These are phyloP conservation scores for Hartigia nigra DNA, from an alignment of 2,888 invertebrate genomes.

Conservation along the genomic window DNA sequence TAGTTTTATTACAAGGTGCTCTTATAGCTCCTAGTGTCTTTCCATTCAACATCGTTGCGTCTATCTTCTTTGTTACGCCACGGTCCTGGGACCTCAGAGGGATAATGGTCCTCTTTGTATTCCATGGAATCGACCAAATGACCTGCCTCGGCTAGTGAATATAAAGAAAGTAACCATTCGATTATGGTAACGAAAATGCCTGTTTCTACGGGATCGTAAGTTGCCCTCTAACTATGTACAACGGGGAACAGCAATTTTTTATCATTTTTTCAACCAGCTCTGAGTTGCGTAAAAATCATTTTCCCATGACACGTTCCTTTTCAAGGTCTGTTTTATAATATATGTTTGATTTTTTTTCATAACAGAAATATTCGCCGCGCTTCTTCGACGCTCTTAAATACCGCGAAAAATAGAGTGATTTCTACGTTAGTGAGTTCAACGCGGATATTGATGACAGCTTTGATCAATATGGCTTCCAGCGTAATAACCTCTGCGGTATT, in stretches of 20 bases:
- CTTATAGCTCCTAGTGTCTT: background rate
- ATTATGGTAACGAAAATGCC: background rate
- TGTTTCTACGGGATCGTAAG: background rate
- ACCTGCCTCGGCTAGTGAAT: background rate
- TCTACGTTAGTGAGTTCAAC: conserved; percentile 31
- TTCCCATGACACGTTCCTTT: background rate
- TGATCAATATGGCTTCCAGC: conserved; percentile 36
- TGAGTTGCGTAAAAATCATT: background rate
- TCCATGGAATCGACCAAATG: background rate
- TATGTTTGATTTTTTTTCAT: background rate
- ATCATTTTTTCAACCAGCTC: background rate
- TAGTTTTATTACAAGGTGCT: background rate
- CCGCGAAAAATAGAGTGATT: conserved; percentile 33
- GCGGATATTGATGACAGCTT: conserved; percentile 27
- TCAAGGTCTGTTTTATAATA: background rate
- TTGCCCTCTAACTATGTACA: background rate
- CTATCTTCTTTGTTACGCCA: background rate
- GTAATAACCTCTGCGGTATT: conserved; percentile 35
- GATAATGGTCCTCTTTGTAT: background rate
- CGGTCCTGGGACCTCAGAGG: background rate
- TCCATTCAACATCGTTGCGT: background rate
- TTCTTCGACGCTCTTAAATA: conserved; percentile 1
- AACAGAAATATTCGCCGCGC: background rate
- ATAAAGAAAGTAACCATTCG: background rate
- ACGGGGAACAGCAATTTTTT: background rate